A percentile compares a stretch with the other conserved stretches of the same genome.
Conservation (phyloP, 2,888 invertebrate species). For the Cabera pusaria region DNA sequence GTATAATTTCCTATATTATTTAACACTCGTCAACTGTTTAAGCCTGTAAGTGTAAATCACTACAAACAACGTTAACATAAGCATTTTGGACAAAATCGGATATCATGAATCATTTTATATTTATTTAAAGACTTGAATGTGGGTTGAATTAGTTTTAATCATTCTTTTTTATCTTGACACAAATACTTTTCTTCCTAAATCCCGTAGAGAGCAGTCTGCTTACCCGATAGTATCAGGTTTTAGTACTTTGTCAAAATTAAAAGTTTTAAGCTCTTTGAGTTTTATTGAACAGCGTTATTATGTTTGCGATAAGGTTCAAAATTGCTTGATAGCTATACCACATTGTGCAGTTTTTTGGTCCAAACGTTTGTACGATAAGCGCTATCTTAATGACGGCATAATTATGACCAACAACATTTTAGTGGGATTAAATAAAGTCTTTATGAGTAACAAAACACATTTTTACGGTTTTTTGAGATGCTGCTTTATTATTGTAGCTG, state of each 20-base stretch:
- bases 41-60: constrained; percentile 41
- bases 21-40: constrained; percentile 36
- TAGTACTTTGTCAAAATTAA: constrained; percentile 5
- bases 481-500: constrained; percentile 48
- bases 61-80: constrained; percentile 63
- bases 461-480: constrained; percentile 53
- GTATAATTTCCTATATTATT: constrained; percentile 36
- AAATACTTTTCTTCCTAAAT: constrained; percentile 43
- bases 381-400: constrained; percentile 66
- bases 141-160: constrained; percentile 60
- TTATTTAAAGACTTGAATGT: constrained; percentile 68
- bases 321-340: constrained; percentile 31
- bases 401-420: constrained; percentile 51
- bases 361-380: constrained; percentile 60
- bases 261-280: background rate
- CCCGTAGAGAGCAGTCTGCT: too few species aligned
- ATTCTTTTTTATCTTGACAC: constrained; percentile 52
- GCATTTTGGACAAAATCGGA: constrained; percentile 52
- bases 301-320: constrained; percentile 9
- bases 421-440: constrained; percentile 57
- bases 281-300: too few species aligned
- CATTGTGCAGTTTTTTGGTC: constrained; percentile 47
- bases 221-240: background rate
- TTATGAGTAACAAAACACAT: constrained; percentile 59
- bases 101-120: constrained; percentile 54